Conservation (phyloP, 35 echinoderm and acorn worm genomes). For the Apostichopus japonicus region DNA sequence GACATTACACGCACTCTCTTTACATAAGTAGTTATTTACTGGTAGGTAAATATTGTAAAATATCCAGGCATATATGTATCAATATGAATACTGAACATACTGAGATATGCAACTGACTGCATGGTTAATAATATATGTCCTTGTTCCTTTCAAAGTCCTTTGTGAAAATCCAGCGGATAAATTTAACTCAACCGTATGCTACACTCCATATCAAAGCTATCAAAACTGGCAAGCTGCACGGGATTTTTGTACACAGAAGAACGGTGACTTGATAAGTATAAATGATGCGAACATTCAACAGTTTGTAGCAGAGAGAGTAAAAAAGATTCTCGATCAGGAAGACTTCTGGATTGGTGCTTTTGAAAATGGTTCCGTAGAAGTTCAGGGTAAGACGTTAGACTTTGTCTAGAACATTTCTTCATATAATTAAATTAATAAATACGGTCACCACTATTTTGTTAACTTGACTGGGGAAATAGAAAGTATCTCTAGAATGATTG, state of each 20-base stretch:
- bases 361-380: neutral
- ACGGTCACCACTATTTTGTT: neutral
- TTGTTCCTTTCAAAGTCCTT: neutral
- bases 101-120: neutral
- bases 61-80: neutral
- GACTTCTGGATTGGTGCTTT: slow-evolving; percentile 18
- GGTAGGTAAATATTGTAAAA: neutral
- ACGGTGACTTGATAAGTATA: neutral
- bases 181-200: neutral
- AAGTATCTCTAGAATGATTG: neutral
- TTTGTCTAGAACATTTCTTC: neutral
- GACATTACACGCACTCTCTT: neutral
- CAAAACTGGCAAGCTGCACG: neutral
- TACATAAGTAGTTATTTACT: neutral
- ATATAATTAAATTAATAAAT: neutral
- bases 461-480: neutral
- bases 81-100: neutral
- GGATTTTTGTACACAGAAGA: neutral
- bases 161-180: neutral
- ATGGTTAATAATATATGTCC: neutral
- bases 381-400: too few relatives aligned
- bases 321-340: neutral
- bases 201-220: neutral
- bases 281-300: neutral
- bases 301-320: neutral